Conservation (phyloP, 1,140 invertebrate species). For the Lepidotrigona ventralis region DNA sequence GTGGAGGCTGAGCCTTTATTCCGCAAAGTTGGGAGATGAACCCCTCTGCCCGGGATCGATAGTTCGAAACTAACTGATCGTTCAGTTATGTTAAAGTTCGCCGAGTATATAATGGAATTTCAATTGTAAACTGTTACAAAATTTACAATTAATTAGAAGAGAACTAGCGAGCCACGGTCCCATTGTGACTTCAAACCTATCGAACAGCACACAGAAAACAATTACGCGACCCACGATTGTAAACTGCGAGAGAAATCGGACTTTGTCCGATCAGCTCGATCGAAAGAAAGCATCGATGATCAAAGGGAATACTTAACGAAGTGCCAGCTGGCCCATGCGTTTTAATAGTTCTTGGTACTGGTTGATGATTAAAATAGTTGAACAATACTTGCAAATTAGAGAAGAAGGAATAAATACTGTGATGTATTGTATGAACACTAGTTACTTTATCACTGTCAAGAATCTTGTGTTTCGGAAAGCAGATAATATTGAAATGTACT, state of each 20-base stretch:
- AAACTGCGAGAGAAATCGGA: neutral
- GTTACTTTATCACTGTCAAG: neutral
- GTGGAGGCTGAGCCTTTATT: neutral
- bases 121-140: slow-evolving; percentile 8
- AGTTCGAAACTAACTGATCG: slow-evolving; percentile 24
- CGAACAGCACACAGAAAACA: neutral
- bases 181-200: neutral
- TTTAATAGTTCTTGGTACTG: too few species aligned
- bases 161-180: neutral
- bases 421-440: neutral
- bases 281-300: neutral
- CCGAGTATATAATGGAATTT: slow-evolving; percentile 18
- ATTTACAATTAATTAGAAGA: slow-evolving; percentile 20
- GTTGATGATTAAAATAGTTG: too few species aligned
- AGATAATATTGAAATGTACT: neutral
- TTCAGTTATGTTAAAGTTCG: slow-evolving; percentile 20
- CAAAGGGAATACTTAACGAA: neutral
- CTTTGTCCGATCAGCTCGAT: neutral
- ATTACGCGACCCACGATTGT: neutral
- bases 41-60: neutral
- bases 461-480: neutral
- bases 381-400: neutral
- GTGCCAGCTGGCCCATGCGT: too few species aligned
- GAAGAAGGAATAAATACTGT: neutral
- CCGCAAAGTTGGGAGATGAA: slow-evolving; percentile 4